Conservation (phyloP, 2,888 invertebrate species). For the Drosophila histrio region DNA sequence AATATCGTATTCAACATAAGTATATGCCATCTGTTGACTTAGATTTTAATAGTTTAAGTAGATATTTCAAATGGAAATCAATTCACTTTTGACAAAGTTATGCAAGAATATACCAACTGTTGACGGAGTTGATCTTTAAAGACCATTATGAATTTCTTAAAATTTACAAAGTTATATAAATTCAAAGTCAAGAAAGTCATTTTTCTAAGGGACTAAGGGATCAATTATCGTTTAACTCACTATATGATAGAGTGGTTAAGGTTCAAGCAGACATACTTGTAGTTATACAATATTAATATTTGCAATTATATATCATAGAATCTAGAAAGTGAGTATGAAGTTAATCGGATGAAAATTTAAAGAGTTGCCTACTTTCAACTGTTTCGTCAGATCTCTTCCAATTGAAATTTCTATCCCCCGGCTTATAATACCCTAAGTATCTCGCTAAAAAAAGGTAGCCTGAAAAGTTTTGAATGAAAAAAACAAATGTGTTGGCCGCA, state of each 20-base stretch:
- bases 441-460: constrained; percentile 5
- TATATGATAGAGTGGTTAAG: background rate
- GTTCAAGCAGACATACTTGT: background rate
- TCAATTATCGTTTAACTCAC: background rate
- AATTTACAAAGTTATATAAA: background rate
- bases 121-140: too few relatives aligned
- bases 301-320: too few relatives aligned
- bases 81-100: background rate
- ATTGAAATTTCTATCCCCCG: background rate
- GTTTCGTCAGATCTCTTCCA: background rate
- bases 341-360: too few relatives aligned
- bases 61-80: background rate
- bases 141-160: too few relatives aligned
- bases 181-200: background rate
- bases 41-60: too few relatives aligned
- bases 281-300: too few relatives aligned
- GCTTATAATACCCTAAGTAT: constrained; percentile 14
- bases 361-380: background rate
- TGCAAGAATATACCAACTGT: too few relatives aligned
- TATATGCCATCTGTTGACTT: background rate
- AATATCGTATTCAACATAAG: background rate
- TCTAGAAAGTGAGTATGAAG: background rate
- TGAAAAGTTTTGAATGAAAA: constrained; percentile 57
- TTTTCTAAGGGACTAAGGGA: too few relatives aligned
- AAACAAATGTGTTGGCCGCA: constrained; percentile 43